Base-by-base conservation (phyloP, 2,797 vertebrate genomes). In the Anolis apletophallus region DNA sequence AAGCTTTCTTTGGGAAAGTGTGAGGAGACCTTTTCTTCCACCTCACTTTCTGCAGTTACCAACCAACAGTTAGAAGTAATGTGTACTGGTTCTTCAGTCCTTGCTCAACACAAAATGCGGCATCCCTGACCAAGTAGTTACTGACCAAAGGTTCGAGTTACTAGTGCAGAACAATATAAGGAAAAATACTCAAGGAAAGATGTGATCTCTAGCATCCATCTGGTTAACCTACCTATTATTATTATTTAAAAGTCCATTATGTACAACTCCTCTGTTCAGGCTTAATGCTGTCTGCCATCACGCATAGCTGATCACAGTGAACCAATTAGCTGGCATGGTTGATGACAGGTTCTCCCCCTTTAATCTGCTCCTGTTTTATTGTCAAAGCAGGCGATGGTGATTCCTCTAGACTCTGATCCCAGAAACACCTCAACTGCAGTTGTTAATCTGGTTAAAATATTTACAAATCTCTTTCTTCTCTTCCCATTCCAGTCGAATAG, bases 381-480 rank as follows among this genome's bases (percentile, higher is more conserved):
- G 84, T 2, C 84, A 85, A 88, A 84, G 80, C 34, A 19, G 89
- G 91, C 89, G 85, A 91, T 94, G 88, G 90, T 86, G 84, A 89
- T 89, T 91, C 90, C 88, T 54, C 77, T 82, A 87, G 80, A 74
- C 54, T 69, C 85, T 87, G 85, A 85, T 85, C 94, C 91, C 90
- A 90, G 89, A 94, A 95, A 93, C 79, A 85, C 90, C 91, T 91
- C 91, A 88, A 88, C 88, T 88, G 92, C 84, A 83, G 89, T 90
- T 88, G 77, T 90, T 96, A 96, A 95, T 93, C 93, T 91, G 90
- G 94, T 95, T 96, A 94, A 87, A 90, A 94, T 95, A 96, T 96
- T 96, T 96, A 95, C 94, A 91, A 94, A 95, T 93, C 92, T 12
- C 0, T 91, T 12, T 93, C 91, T 93, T 90, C 81, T 89, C 82